Evolutionary conservation across 2,113 vertebrate species (phyloP).

Genomic region (Pipra filicauda): DNA sequence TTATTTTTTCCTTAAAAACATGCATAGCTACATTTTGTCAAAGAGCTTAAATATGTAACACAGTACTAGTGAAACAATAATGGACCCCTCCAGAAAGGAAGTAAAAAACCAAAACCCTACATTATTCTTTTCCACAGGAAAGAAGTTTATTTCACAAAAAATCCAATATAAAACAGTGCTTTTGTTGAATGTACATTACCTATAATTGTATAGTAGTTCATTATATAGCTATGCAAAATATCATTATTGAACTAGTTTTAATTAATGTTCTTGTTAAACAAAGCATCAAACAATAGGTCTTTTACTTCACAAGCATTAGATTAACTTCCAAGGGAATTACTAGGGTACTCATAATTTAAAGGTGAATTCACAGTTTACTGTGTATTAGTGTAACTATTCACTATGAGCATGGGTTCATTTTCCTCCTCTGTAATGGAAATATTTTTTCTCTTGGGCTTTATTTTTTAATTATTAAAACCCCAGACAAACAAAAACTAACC

Average conservation of each 20-base stretch:
- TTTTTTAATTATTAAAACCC: not conserved
- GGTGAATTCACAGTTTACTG: slow-evolving; percentile 44
- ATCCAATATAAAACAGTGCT: not conserved
- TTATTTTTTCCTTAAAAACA: not conserved
- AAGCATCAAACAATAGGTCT: slow-evolving; percentile 29
- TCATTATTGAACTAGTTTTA: not conserved
- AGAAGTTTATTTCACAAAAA: not conserved
- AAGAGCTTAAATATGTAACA: not conserved
- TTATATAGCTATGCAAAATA: not conserved
- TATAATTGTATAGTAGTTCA: not conserved
- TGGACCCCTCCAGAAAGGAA: not conserved
- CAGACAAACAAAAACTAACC: no score
- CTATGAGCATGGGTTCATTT: not conserved
- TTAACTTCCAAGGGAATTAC: slow-evolving; percentile 61
- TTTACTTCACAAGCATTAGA: slow-evolving; percentile 42
- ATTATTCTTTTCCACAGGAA: not conserved
- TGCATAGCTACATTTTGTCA: not conserved
- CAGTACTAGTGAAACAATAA: not conserved
- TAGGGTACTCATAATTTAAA: slow-evolving; percentile 38
- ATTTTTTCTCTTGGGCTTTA: not conserved
- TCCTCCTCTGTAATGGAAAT: not conserved
- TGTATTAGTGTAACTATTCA: not conserved
- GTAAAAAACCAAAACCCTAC: not conserved
- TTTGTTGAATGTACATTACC: not conserved
- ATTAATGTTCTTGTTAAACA: slow-evolving; percentile 38